A percentile compares a stretch with the other conserved stretches of the same genome.
phyloP scores from a whole-genome alignment of 2,797 vertebrate species.

The Basileuterus tristriatus region DNA sequence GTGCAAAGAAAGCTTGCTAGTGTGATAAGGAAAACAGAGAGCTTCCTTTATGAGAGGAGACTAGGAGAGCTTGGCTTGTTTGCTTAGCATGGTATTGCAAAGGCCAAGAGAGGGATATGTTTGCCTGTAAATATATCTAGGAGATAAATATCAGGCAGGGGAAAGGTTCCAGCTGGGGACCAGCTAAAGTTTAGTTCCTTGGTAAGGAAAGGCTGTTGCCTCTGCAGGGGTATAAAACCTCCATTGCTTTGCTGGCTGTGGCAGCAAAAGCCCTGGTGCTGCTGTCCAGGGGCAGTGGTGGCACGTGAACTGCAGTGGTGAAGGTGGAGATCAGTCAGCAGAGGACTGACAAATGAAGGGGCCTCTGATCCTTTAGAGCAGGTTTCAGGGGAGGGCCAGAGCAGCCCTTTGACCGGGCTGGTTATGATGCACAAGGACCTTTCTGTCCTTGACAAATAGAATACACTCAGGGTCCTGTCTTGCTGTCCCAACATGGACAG shows the following conservation, averaged over 20 bases:
- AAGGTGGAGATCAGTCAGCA: background rate
- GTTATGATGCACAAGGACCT: background rate
- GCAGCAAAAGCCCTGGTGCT: background rate
- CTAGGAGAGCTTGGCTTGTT: background rate
- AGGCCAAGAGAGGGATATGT: background rate
- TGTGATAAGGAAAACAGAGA: background rate
- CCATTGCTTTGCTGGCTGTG: background rate
- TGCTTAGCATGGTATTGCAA: background rate
- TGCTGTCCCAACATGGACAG: background rate
- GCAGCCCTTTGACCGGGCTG: background rate
- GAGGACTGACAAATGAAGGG: background rate
- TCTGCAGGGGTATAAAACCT: background rate
- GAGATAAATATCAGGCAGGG: background rate
- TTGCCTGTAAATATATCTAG: conserved; percentile 1
- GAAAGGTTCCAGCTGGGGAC: background rate
- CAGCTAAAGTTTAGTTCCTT: background rate
- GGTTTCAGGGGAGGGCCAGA: background rate
- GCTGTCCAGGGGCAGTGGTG: background rate
- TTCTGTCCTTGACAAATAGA: background rate
- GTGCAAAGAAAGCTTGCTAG: background rate
- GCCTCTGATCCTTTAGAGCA: background rate
- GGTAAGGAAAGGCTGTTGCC: background rate
- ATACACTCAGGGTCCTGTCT: background rate
- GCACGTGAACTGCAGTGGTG: background rate
- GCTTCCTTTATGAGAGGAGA: background rate